These are phyloP conservation scores for Argyrosomus regius DNA, from an alignment of 2,797 vertebrate genomes.

Conservation along the genomic window DNA sequence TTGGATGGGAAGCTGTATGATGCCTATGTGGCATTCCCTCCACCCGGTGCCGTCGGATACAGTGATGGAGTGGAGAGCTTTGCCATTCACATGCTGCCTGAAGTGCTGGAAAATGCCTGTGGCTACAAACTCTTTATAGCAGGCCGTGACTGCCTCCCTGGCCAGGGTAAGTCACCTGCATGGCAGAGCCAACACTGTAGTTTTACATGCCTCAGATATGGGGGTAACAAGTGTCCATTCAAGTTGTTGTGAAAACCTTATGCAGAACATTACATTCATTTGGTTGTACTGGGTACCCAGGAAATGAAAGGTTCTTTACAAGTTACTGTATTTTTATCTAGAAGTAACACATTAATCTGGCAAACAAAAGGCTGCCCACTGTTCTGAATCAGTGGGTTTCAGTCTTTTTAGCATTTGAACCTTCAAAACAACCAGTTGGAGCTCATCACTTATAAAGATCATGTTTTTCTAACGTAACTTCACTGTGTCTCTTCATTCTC, in stretches of 20 bases:
- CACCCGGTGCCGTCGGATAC: slow-evolving; percentile 67
- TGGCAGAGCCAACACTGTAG: not conserved
- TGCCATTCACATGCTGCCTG: slow-evolving; percentile 88
- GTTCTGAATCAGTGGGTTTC: not conserved
- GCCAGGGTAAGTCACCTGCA: slow-evolving; percentile 86
- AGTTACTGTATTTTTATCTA: not conserved
- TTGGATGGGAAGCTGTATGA: slow-evolving; percentile 91
- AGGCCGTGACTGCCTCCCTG: slow-evolving; percentile 89
- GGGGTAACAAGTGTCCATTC: not conserved
- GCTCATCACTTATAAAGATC: not conserved
- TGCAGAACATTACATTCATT: not conserved
- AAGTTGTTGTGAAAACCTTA: not conserved
- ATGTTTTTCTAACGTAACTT: not conserved
- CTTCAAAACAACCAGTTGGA: not conserved
- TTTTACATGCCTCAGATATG: not conserved
- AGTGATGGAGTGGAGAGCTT: slow-evolving; percentile 87
- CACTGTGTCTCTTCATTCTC: not conserved
- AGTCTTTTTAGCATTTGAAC: not conserved
- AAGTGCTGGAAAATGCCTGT: slow-evolving; percentile 90
- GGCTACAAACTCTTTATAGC: slow-evolving; percentile 93
- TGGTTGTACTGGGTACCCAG: not conserved
- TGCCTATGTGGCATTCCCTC: slow-evolving; percentile 92
- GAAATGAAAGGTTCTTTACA: not conserved
- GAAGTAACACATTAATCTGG: not conserved
- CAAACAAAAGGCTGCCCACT: not conserved